phyloP scores from a whole-genome alignment of 2,888 invertebrate genomes.

The Plusia festucae region DNA sequence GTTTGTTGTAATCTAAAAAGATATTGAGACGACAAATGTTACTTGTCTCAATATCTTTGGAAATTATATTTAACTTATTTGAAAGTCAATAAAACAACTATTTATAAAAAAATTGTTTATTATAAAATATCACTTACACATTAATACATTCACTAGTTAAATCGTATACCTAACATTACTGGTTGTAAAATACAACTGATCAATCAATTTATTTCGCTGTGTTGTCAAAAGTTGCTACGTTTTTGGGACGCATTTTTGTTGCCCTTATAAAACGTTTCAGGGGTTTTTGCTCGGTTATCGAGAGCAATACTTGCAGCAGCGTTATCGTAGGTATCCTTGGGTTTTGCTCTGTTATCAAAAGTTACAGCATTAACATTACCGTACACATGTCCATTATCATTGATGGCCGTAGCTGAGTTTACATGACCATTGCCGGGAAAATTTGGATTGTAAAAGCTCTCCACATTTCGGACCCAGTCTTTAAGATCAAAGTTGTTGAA shows the following conservation, averaged over 20 bases:
- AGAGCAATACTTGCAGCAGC: background rate
- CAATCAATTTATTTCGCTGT: slow-evolving; percentile 5
- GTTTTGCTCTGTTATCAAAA: slow-evolving; percentile 66
- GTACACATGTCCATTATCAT: slow-evolving; percentile 74
- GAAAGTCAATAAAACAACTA: slow-evolving; percentile 5
- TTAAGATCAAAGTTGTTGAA: slow-evolving; percentile 58
- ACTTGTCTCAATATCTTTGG: slow-evolving; percentile 78
- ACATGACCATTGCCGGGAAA: slow-evolving; percentile 62
- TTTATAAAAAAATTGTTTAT: slow-evolving; percentile 19
- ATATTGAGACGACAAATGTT: slow-evolving; percentile 75
- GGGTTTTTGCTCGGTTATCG: slow-evolving; percentile 21
- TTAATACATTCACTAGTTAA: slow-evolving; percentile 7
- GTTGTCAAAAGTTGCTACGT: slow-evolving; percentile 6
- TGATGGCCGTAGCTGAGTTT: slow-evolving; percentile 67
- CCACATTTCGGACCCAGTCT: slow-evolving; percentile 69
- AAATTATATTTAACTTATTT: slow-evolving; percentile 16
- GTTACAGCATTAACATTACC: slow-evolving; percentile 70
- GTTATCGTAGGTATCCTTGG: slow-evolving; percentile 14
- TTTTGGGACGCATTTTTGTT: slow-evolving; percentile 29
- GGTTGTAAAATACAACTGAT: background rate
- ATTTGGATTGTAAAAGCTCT: slow-evolving; percentile 68
- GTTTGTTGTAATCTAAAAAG: slow-evolving; percentile 56
- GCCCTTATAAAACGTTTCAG: slow-evolving; percentile 21
- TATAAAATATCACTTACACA: slow-evolving; percentile 67
- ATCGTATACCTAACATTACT: background rate